These are phyloP conservation scores for Serranus cabrilla DNA, from an alignment of 2,797 vertebrate species.

Conservation along the genomic window DNA sequence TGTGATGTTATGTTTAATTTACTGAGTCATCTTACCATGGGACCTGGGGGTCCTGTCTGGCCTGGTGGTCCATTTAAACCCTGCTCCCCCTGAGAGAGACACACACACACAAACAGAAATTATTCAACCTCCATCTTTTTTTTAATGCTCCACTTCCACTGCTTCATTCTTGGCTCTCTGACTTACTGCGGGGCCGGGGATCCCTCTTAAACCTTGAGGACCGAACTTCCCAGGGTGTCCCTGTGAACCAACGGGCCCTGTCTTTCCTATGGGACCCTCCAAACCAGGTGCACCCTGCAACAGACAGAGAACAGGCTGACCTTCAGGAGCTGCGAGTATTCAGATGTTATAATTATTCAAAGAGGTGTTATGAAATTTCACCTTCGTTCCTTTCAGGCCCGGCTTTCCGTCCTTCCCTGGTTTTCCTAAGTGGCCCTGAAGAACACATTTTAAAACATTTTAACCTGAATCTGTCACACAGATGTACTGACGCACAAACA, in stretches of 20 bases:
- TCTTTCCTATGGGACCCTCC: constrained; percentile 94
- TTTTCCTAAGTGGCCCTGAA: constrained; percentile 85
- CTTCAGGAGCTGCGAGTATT: neutral
- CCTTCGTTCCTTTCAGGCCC: constrained; percentile 84
- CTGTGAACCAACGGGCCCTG: constrained; percentile 93
- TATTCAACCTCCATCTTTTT: neutral
- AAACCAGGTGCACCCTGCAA: constrained; percentile 91
- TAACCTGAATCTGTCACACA: constrained; percentile 43
- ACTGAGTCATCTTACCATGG: constrained; percentile 87
- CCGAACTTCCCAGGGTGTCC: constrained; percentile 93
- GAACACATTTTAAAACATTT: constrained; percentile 40
- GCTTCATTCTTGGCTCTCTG: neutral
- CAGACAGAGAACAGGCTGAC: constrained; percentile 11
- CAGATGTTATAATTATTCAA: neutral
- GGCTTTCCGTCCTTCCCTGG: constrained; percentile 80
- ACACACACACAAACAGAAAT: constrained; percentile 16
- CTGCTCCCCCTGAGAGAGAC: constrained; percentile 92
- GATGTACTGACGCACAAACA: constrained; percentile 12
- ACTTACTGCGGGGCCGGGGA: constrained; percentile 95
- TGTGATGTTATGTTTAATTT: neutral
- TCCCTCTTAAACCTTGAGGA: constrained; percentile 93
- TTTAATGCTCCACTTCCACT: neutral
- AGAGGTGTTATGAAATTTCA: constrained; percentile 47
- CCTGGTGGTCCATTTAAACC: constrained; percentile 95
- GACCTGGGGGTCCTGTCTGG: constrained; percentile 94